Base-by-base conservation (phyloP, 92 coral and sea anemone genomes). In the Plumapathes pennacea region DNA sequence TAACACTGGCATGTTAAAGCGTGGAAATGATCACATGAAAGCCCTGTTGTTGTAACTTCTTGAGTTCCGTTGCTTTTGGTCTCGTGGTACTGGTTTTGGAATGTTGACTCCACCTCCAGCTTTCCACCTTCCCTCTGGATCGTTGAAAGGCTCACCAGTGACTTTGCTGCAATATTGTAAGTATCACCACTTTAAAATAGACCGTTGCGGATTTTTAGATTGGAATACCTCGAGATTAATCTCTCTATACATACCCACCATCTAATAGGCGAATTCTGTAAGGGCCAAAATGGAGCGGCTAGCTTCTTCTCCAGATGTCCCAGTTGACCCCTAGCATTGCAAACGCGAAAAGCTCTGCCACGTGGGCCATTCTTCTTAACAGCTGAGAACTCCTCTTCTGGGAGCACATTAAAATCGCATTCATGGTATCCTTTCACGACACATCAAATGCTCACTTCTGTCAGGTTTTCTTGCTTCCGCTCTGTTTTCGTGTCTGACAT, bases 71-170 rank as follows among this genome's bases (percentile, higher is more conserved):
- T n/a, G n/a, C n/a, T n/a, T n/a, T n/a, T n/a, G n/a, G n/a, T n/a
- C n/a, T n/a, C n/a, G n/a, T n/a, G n/a, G n/a, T n/a, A n/a, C n/a
- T 65, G 25, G 32, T 25, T 32, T 51, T 52, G 73, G 73, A 27
- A 38, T 37, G 14, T 33, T 54, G 22, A 65, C 28, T 22, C 61
- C 73, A 9, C 49, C 49, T 23, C 73, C 63, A 52, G 46, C 30
- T 52, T 62, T 50, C 39, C 46, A 51, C 52, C 73, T 50, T 12
- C 73, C 73, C 33, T 34, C 27, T 24, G 63, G 73, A 65, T 65
- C 73, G 21, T 62, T 62, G 39, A 65, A 65, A 52, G 73, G 50
- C 61, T 65, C 54, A 25, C 63, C 73, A 54, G 62, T 65, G 34
- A 51, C 63, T 38, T 25, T n/a, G 32, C 62, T 65, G 50, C 50